Percentiles rank a stretch among this genome's conserved stretches.
phyloP scores from a whole-genome alignment of 1,140 invertebrate genomes.

The Wasmannia auropunctata region DNA sequence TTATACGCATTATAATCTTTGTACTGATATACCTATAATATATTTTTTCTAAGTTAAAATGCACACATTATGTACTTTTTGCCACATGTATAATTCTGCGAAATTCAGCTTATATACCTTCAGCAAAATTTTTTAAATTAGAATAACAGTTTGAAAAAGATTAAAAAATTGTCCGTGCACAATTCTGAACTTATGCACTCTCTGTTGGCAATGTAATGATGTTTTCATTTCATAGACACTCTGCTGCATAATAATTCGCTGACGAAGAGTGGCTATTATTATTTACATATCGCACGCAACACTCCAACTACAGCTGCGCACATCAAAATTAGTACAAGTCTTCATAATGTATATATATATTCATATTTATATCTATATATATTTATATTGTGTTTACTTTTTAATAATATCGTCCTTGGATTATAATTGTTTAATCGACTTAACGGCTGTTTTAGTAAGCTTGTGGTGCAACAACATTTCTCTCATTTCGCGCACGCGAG shows the following conservation, averaged over 20 bases:
- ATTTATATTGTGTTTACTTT: conserved; percentile 77
- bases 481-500: conserved; percentile 7
- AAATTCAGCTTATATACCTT: background rate
- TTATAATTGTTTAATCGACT: conserved; percentile 74
- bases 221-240: conserved; percentile 65
- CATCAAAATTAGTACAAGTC: conserved; percentile 72
- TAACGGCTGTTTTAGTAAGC: conserved; percentile 29
- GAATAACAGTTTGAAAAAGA: background rate
- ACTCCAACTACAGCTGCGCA: conserved; percentile 60
- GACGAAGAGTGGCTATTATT: conserved; percentile 63
- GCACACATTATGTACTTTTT: background rate
- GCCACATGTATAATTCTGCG: background rate
- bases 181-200: background rate
- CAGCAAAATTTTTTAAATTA: background rate
- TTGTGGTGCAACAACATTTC: conserved; percentile 57
- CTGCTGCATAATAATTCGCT: conserved; percentile 71
- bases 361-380: conserved; percentile 77
- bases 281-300: conserved; percentile 73
- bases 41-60: background rate
- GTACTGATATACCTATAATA: conserved; percentile 18
- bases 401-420: conserved; percentile 77
- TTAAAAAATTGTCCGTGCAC: background rate
- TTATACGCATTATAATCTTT: background rate
- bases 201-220: background rate
- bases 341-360: conserved; percentile 76